A percentile compares a stretch with the other conserved stretches of the same genome.
These are phyloP conservation scores for Esox masquinongy DNA, from an alignment of 2,797 vertebrate species.

Conservation along the genomic window DNA sequence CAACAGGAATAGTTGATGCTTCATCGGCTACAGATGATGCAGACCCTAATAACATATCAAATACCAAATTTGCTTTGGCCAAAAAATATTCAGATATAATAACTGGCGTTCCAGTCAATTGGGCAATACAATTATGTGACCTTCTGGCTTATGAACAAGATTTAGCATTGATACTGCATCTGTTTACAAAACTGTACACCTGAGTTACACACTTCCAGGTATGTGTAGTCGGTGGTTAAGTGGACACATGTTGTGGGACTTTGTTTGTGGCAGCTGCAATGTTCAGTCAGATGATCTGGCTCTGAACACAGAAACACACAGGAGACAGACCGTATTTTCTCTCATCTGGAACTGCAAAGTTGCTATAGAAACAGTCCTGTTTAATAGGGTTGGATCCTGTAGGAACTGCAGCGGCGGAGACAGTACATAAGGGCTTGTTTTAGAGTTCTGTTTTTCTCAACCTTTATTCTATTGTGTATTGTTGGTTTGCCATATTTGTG, in stretches of 20 bases:
- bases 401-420: neutral
- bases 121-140: no score
- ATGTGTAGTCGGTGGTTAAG: neutral
- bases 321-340: neutral
- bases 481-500: conserved; percentile 3
- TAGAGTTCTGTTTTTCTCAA: neutral
- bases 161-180: neutral
- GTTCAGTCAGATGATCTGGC: neutral
- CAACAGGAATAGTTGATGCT: no score
- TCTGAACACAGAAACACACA: neutral
- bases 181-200: neutral
- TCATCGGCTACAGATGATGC: no score
- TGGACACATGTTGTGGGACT: neutral
- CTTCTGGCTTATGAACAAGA: neutral
- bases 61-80: no score
- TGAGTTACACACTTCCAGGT: neutral
- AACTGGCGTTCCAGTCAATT: no score
- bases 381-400: neutral
- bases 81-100: no score
- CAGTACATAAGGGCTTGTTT: neutral
- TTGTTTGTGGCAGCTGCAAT: neutral
- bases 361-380: conserved; percentile 8
- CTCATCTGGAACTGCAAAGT: neutral
- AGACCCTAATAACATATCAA: no score
- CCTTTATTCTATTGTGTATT: neutral